These are phyloP conservation scores for Pelagia noctiluca DNA, from an alignment of 30 jellyfish, hydroid and myxozoan species.

Conservation along the genomic window DNA sequence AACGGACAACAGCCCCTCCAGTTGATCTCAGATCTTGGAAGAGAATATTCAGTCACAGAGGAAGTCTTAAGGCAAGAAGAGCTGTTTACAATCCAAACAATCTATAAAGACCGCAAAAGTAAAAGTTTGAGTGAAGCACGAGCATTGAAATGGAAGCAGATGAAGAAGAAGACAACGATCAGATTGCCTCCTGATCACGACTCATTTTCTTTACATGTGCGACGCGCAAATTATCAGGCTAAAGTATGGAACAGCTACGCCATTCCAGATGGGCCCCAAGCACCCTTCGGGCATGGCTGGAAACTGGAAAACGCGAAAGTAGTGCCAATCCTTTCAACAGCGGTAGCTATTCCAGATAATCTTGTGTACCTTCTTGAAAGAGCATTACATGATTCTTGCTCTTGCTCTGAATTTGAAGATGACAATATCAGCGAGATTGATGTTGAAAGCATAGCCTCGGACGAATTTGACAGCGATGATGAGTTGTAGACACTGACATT, in stretches of 20 bases:
- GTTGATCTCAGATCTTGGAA: background rate
- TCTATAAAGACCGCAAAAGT: background rate
- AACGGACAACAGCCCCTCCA: background rate
- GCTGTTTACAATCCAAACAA: background rate
- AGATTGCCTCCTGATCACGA: constrained; percentile 8
- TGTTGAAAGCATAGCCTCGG: background rate
- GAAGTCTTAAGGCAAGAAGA: background rate
- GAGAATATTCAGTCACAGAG: background rate
- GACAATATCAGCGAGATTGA: background rate
- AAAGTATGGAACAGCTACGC: constrained; percentile 6
- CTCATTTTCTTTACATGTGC: background rate
- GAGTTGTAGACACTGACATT: background rate
- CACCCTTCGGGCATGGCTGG: constrained; percentile 6
- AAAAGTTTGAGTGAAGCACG: background rate
- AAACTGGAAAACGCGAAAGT: constrained; percentile 1
- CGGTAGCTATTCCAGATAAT: background rate
- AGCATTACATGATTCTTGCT: background rate
- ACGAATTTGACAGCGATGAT: background rate
- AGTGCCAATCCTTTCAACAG: background rate
- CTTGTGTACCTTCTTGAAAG: constrained; percentile 5
- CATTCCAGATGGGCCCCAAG: background rate
- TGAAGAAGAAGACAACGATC: background rate
- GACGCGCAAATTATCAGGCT: background rate
- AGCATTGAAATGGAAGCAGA: background rate
- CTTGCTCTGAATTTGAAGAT: background rate